These are phyloP conservation scores for Protonibea diacanthus DNA, from an alignment of 2,797 vertebrate species.

Conservation along the genomic window DNA sequence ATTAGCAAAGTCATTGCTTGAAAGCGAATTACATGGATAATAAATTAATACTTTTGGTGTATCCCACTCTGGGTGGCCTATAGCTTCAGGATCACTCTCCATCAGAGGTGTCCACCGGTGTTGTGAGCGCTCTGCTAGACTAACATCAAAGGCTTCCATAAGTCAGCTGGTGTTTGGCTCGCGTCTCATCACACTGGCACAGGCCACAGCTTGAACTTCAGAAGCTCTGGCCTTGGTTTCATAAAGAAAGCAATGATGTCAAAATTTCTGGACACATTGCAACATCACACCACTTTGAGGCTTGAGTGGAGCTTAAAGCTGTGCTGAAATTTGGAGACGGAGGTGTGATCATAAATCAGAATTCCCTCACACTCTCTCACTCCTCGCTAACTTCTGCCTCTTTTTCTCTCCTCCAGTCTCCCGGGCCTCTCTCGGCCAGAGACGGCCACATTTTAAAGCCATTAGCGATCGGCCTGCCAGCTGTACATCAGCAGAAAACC, in stretches of 20 bases:
- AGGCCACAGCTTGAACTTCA: constrained; percentile 51
- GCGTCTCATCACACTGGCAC: constrained; percentile 56
- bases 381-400: constrained; percentile 44
- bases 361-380: constrained; percentile 67
- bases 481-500: constrained; percentile 86
- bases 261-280: constrained; percentile 67
- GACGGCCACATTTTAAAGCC: constrained; percentile 86
- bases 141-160: constrained; percentile 68
- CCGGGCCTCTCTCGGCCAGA: constrained; percentile 61
- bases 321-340: constrained; percentile 57
- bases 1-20: constrained; percentile 15
- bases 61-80: constrained; percentile 48
- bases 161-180: constrained; percentile 75
- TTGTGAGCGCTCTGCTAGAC: constrained; percentile 19
- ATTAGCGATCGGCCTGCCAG: constrained; percentile 85
- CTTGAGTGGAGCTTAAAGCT: constrained; percentile 64
- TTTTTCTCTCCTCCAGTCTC: constrained; percentile 33
- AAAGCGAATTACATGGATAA: constrained; percentile 39
- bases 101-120: constrained; percentile 24
- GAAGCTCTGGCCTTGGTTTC: constrained; percentile 62
- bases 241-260: constrained; percentile 76
- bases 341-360: constrained; percentile 76
- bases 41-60: constrained; percentile 33
- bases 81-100: constrained; percentile 26
- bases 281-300: constrained; percentile 68